Evolutionary conservation across 2,113 vertebrate genomes (phyloP).

Genomic region (Nestor notabilis): DNA sequence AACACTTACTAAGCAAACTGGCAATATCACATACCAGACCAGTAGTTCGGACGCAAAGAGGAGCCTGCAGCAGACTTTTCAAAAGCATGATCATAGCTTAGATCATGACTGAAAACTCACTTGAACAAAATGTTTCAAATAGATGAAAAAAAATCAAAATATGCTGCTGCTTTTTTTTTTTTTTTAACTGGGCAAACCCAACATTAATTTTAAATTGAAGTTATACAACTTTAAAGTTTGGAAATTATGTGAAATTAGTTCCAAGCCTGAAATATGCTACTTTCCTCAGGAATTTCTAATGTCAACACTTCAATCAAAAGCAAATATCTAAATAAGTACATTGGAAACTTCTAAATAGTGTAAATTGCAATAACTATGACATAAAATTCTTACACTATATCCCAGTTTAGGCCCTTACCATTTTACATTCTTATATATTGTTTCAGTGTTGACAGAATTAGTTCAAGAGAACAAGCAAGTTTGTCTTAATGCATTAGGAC

Average conservation of each 20-base stretch:
- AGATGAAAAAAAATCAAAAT: neutral
- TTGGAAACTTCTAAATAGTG: neutral
- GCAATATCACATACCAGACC: neutral
- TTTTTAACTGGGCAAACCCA: neutral
- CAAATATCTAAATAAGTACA: neutral
- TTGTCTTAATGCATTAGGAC: neutral
- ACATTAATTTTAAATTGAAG: neutral
- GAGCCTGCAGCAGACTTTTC: neutral
- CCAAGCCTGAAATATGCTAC: neutral
- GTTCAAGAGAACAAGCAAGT: neutral
- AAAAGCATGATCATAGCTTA: neutral
- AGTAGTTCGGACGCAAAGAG: neutral
- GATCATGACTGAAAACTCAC: neutral
- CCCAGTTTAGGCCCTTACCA: neutral
- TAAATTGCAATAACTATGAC: neutral
- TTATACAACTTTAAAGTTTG: neutral
- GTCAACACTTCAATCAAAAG: neutral
- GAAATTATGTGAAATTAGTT: neutral
- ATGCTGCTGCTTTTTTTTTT: neutral
- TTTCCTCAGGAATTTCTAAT: neutral
- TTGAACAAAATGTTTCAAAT: neutral
- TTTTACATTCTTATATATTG: neutral
- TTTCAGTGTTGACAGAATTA: neutral
- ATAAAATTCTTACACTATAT: neutral
- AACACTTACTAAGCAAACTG: neutral